These are phyloP conservation scores for Erythrocebus patas DNA, from an alignment of 2,113 vertebrate genomes.

Conservation along the genomic window DNA sequence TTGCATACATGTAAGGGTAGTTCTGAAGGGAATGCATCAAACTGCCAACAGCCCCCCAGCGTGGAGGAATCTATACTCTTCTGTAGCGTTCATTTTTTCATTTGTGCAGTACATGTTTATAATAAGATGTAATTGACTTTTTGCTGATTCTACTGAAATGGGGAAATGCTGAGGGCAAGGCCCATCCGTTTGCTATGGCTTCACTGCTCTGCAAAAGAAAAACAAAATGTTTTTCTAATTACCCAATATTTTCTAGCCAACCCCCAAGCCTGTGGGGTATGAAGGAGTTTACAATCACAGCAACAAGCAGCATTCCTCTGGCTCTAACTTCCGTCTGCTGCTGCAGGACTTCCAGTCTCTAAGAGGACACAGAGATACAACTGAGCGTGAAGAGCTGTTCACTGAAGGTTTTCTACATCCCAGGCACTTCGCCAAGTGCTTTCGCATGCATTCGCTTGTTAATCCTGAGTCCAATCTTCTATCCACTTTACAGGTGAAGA, in stretches of 20 bases:
- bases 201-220: not conserved
- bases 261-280: not conserved
- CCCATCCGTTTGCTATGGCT: not conserved
- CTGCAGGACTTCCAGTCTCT: not conserved
- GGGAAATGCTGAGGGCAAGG: not conserved
- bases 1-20: not conserved
- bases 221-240: not conserved
- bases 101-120: not conserved
- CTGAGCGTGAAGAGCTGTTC: fast-evolving
- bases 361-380: not conserved
- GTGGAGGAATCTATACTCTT: not conserved
- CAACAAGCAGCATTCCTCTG: not conserved
- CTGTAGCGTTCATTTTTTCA: not conserved
- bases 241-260: not conserved
- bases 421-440: not conserved
- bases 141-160: conserved; percentile 23
- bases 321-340: not conserved
- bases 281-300: not conserved
- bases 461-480: not conserved
- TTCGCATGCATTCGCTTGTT: not conserved
- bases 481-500: not conserved
- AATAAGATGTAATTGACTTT: not conserved
- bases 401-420: not conserved
- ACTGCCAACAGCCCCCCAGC: not conserved
- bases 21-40: not conserved